A percentile compares a stretch with the other conserved stretches of the same genome.
phyloP scores from a whole-genome alignment of 37 sponge, comb jelly and placozoan species.

The Halichondria panicea region DNA sequence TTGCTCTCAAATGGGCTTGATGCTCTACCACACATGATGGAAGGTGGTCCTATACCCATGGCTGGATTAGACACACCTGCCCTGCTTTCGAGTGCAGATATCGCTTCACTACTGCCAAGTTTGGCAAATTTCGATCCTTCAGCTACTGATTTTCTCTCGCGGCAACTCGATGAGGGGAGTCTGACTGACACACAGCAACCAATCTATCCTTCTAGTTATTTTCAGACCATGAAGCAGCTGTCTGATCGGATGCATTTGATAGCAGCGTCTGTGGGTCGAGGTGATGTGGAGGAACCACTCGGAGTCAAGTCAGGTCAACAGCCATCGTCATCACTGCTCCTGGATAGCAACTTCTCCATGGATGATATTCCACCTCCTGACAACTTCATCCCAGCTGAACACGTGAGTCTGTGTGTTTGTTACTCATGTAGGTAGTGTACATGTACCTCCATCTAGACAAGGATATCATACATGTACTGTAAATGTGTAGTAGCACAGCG shows the following conservation, averaged over 20 bases:
- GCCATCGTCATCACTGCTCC: too few species aligned
- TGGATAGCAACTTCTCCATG: constrained; percentile 54
- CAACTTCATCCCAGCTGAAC: constrained; percentile 34
- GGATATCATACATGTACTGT: not conserved
- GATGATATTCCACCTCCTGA: constrained; percentile 57
- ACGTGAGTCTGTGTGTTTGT: constrained; percentile 6
- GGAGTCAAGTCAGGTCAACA: too few species aligned
- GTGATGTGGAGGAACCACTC: too few species aligned
- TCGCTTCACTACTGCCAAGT: not conserved
- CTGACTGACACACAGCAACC: not conserved
- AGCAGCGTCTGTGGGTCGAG: not conserved
- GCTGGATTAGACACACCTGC: not conserved
- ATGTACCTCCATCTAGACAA: not conserved
- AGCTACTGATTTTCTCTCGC: too few species aligned
- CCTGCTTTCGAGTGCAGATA: not conserved
- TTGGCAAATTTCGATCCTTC: not conserved
- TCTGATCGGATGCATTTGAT: not conserved
- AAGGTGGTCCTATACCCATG: too few species aligned
- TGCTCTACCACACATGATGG: too few species aligned
- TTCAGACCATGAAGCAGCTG: not conserved
- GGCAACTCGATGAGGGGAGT: too few species aligned
- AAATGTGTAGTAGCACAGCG: not conserved
- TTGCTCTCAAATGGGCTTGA: too few species aligned
- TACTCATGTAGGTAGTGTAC: not conserved
- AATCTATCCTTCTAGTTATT: not conserved